Evolutionary conservation across 2,113 vertebrate species (phyloP), one percentile per base, ranked within the genome.

Genomic region (Calidris pygmaea): DNA sequence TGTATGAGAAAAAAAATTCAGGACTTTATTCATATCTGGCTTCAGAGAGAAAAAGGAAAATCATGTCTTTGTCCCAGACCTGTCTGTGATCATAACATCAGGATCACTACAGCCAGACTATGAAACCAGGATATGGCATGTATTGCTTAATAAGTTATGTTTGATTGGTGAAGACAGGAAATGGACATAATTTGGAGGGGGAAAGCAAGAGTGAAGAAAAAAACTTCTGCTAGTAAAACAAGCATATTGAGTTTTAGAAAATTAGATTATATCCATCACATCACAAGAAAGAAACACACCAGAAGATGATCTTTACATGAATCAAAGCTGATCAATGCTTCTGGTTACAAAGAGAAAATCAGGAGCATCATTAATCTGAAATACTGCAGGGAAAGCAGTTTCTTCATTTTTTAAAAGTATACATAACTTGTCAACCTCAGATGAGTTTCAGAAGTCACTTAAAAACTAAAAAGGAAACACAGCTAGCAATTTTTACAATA

Each of bases 371-470:
- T 94, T 82, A 88, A 90, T 95, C 79, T 91, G 88, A 88, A 95
- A 77, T 91, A 29, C 47, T 95, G 48, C 45, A 66, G 74, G 75
- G 43, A 89, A 95, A 78, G 43, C 50, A 58, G 60, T 91, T 93
- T 71, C 43, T 89, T 89, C 6, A 59, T 77, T 85, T 87, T 79
- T 85, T 1, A 30, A 63, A 91, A 50, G 45, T 81, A 50, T 95
- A 30, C 62, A 82, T 96, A 87, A 82, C 55, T 93, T 97, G 96
- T 78, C 21, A 39, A 18, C 89, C 71, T 85, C 55, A 50, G 26
- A 12, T 86, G 72, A 82, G 27, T 96, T 96, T 95, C 77, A 67
- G 73, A 96, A 95, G 88, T 96, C 91, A 95, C 53, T 73, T 95
- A 92, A 67, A 97, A 96, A 95, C 65, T 81, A 87, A 68, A 94